Percentiles rank a stretch among this genome's conserved stretches.
Conservation (phyloP, 2,113 vertebrate species). For the Rhynchomys soricoides region DNA sequence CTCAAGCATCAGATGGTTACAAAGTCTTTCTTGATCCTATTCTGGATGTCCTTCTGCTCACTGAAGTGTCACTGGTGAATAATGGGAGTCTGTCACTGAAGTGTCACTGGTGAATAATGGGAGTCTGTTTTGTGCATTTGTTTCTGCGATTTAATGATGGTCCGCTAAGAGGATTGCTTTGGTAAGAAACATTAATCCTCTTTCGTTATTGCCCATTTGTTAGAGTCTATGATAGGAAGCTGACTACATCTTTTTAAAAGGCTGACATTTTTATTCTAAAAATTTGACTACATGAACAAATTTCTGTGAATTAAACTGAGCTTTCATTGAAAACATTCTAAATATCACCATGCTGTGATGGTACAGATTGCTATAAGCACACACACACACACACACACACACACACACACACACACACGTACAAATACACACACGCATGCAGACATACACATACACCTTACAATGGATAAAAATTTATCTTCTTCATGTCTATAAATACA, state of each 20-base stretch:
- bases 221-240: background rate
- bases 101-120: background rate
- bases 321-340: background rate
- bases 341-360: background rate
- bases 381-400: background rate
- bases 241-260: background rate
- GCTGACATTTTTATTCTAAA: background rate
- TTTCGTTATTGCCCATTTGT: background rate
- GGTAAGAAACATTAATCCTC: background rate
- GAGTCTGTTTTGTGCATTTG: background rate
- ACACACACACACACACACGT: background rate
- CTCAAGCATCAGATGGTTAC: background rate
- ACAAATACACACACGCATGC: too few species aligned
- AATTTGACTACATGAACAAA: background rate
- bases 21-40: background rate
- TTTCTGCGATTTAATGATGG: background rate
- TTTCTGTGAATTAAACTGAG: background rate
- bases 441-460: background rate
- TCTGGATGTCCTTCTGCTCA: background rate
- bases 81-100: background rate
- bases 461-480: background rate
- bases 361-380: background rate
- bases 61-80: background rate
- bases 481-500: background rate
- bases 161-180: background rate